These are phyloP conservation scores for Perca schrenkii DNA, from an alignment of 2,113 vertebrate genomes.

Conservation along the genomic window DNA sequence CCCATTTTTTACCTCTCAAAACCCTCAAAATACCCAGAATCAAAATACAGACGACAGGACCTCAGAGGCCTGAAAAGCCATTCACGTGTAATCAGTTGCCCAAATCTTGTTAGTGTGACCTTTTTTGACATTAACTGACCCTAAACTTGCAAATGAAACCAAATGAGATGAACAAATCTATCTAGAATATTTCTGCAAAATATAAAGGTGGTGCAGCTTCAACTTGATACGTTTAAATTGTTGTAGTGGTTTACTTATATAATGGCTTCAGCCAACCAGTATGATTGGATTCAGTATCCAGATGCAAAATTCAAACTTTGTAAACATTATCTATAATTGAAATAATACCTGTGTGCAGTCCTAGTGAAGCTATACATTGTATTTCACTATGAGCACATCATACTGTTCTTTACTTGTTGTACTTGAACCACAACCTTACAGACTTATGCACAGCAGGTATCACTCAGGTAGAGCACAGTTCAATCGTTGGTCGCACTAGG, in stretches of 20 bases:
- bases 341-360: not conserved
- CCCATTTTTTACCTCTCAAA: not conserved
- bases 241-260: not conserved
- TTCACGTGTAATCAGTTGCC: not conserved
- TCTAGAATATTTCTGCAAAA: not conserved
- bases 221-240: not conserved
- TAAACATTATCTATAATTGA: not conserved
- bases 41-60: not conserved
- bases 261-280: not conserved
- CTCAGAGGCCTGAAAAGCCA: not conserved
- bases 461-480: conserved; percentile 33
- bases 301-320: not conserved
- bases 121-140: not conserved
- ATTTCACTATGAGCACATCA: not conserved
- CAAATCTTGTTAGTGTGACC: not conserved
- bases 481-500: conserved; percentile 63
- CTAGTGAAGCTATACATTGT: not conserved
- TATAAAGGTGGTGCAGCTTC: not conserved
- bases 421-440: conserved; percentile 5
- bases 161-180: not conserved
- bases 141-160: not conserved
- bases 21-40: not conserved
- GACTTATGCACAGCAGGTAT: conserved; percentile 11
- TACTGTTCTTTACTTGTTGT: not conserved
- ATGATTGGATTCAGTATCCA: not conserved